Base-by-base conservation (phyloP, 2,113 vertebrate species). In the Sigmodon hispidus region DNA sequence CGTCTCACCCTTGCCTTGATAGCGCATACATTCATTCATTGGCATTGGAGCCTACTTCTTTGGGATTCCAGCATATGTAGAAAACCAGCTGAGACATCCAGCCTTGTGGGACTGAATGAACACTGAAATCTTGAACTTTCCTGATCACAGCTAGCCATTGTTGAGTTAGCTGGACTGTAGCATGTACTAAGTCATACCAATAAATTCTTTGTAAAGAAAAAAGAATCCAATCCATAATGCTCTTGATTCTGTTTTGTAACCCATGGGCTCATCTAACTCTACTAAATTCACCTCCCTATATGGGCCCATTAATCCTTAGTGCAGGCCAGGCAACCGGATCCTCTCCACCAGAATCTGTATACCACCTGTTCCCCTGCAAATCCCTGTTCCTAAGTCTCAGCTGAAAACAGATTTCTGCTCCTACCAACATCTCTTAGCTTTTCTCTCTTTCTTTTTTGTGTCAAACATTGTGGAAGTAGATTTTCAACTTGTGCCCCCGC, bases 401-500 rank as follows among this genome's bases (percentile, higher is more conserved):
- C 57, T 61, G 88, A 87, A 92, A 96, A 89, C 59, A 95, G 69
- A 83, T 87, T 89, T 69, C 52, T 26, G 70, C 8, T 93, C 92
- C 69, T 92, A 63, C 63, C 93, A 94, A 94, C 91, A 92, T 7
- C 70, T 21, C 65, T 93, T 84, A 87, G 73, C 92, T 86, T 95
- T 92, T 86, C 87, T 96, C 72, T 50, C 8, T 85, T 85, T 85
- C 55, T 87, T 61, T 83, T 40, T 86, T 63, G 10, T 40, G 88
- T 75, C 50, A 95, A 61, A 81, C 65, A 77, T 94, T 95, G 75
- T 92, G 34, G 91, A 87, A 94, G 75, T 94, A 59, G 81, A 89
- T 94, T 96, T 95, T 91, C 91, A 89, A 77, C 50, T 96, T 96
- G 65, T n/a, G n/a, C n/a, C n/a, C n/a, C n/a, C n/a, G n/a, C n/a